Evolutionary conservation across 2,888 invertebrate genomes (phyloP), one percentile per base, ranked within the genome.

Genomic region (Tenodera sinensis): DNA sequence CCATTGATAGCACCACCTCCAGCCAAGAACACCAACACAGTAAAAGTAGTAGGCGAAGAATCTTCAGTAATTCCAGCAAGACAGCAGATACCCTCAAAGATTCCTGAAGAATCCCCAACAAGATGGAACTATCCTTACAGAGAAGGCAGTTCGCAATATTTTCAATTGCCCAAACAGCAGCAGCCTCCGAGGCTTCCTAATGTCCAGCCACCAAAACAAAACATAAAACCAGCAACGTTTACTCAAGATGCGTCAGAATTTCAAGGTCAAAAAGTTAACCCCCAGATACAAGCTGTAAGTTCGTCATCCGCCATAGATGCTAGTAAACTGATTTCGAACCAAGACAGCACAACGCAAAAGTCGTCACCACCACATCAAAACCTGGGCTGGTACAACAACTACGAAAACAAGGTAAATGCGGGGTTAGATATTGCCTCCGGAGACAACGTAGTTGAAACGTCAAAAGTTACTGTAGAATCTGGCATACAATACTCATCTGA

Each of bases 81-180:
- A 8, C 28, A 28, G 20, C 83, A 28, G 8, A 6, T 25, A 71
- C 54, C 54, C 20, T 71, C 25, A 20, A 87, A 87, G 25, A 87
- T 87, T 34, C 87, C 87, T 82, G 88, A 89, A 7, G 90, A 90
- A 34, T 71, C 89, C 14, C 90, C 89, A 42, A 47, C 89, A 81
- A 88, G 90, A 85, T 89, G 88, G 88, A 88, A 85, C 12, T 90
- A 90, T 84, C 89, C 89, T 14, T 85, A 86, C 54, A 87, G 85
- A 28, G 89, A 88, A 27, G 87, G 87, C 28, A 89, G 30, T 15
- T 89, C 87, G 28, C 25, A 47, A 42, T 90, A 84, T 47, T 89
- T 90, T 87, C 85, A 88, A 34, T 30, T 89, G 83, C 89, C 89
- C 3, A 82, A 85, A 47, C 85, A 47, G 34, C 28, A 85, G 47